These are phyloP conservation scores for Cantharis rustica DNA, from an alignment of 2,888 invertebrate genomes.

Conservation along the genomic window DNA sequence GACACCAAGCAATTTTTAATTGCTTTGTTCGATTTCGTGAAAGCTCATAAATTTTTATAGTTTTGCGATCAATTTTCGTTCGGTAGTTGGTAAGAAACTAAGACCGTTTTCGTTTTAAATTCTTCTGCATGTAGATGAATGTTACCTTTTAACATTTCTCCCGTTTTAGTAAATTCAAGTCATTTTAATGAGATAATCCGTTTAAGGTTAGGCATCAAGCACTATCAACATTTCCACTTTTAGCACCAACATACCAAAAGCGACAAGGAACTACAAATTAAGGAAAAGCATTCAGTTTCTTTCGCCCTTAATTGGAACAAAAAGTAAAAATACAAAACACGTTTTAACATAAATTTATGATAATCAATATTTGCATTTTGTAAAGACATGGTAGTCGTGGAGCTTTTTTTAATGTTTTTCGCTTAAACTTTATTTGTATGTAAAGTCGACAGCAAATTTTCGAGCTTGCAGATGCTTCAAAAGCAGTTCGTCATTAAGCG, in stretches of 20 bases:
- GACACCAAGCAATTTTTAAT: background rate
- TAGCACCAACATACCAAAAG: conserved; percentile 6
- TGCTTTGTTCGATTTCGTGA: background rate
- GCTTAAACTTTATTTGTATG: conserved; percentile 7
- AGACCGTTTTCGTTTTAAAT: background rate
- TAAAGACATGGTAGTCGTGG: conserved; percentile 8
- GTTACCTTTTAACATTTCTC: background rate
- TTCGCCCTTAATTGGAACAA: conserved; percentile 11
- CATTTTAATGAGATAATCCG: conserved; percentile 7
- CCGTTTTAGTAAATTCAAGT: conserved; percentile 6
- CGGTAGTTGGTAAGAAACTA: background rate
- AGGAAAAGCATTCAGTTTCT: background rate
- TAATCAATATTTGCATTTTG: background rate
- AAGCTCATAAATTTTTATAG: background rate
- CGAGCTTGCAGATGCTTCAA: conserved; percentile 22
- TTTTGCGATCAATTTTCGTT: background rate
- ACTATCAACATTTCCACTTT: conserved; percentile 5
- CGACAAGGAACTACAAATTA: conserved; percentile 9
- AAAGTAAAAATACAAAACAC: background rate
- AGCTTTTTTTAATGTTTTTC: conserved; percentile 12
- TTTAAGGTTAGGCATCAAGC: conserved; percentile 10
- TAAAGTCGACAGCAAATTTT: conserved; percentile 16
- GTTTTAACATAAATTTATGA: background rate
- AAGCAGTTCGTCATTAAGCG: conserved; percentile 29
- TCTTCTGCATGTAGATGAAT: background rate